Evolutionary conservation across 2,888 invertebrate species (phyloP).

Genomic region (Coelopa pilipes): DNA sequence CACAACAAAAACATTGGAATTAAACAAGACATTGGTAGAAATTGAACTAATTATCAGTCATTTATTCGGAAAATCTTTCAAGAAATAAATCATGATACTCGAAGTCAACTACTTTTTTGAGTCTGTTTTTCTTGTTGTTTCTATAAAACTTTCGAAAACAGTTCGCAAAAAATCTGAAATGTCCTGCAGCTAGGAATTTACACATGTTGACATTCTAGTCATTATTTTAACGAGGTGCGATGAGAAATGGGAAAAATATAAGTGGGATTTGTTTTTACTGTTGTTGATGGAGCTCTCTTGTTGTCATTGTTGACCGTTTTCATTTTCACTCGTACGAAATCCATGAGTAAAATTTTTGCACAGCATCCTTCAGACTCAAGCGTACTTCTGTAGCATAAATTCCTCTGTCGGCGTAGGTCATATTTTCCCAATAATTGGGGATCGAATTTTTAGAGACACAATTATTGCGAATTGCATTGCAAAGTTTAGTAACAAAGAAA

Average conservation of each 20-base stretch:
- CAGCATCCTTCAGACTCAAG: too few species aligned
- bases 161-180: too few species aligned
- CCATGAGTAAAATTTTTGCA: not conserved
- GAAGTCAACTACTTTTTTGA: too few species aligned
- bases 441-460: constrained; percentile 20
- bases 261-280: too few species aligned
- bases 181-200: not conserved
- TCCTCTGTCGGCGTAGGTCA: not conserved
- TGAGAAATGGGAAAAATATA: not conserved
- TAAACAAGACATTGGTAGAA: too few species aligned
- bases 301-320: not conserved
- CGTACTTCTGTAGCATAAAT: not conserved
- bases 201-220: constrained; percentile 25
- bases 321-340: not conserved
- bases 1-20: too few species aligned
- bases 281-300: not conserved
- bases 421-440: constrained; percentile 26
- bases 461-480: constrained; percentile 31
- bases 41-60: too few species aligned
- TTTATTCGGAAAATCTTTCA: too few species aligned
- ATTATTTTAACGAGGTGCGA: constrained; percentile 19
- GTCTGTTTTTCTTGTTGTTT: too few species aligned
- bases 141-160: too few species aligned
- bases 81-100: too few species aligned
- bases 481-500: constrained; percentile 16